Conservation (phyloP, 92 coral and sea anemone genomes). For the Ricordea florida region DNA sequence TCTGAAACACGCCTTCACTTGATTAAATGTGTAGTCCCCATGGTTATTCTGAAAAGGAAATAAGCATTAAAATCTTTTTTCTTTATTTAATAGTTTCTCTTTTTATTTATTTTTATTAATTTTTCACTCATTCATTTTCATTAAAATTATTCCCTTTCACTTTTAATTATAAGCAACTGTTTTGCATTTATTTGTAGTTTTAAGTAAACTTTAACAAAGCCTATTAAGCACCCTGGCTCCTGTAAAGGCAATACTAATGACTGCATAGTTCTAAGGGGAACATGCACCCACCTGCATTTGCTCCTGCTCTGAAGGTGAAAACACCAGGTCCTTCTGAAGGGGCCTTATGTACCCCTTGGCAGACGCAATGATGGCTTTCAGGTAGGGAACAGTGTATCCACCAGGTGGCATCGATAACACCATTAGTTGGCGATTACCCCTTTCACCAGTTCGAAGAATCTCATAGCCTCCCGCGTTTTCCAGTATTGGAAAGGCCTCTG, state of each 20-base stretch:
- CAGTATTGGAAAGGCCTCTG: background rate
- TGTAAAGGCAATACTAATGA: conserved; percentile 5
- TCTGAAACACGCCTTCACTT: background rate
- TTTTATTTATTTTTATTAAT: background rate
- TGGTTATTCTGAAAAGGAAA: background rate
- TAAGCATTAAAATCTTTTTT: background rate
- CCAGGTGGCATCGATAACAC: conserved; percentile 38
- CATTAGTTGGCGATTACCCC: conserved; percentile 21
- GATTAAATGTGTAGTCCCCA: background rate
- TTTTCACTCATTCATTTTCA: conserved; percentile 18
- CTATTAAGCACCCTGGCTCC: conserved; percentile 3
- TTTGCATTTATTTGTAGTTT: background rate
- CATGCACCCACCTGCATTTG: conserved; percentile 47
- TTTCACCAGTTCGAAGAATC: conserved; percentile 24
- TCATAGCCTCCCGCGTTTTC: conserved; percentile 22
- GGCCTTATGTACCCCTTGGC: conserved; percentile 45
- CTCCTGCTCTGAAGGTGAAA: conserved; percentile 11
- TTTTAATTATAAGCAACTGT: conserved; percentile 8
- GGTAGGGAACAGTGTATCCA: conserved; percentile 35
- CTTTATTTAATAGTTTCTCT: background rate
- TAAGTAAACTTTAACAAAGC: conserved; percentile 13
- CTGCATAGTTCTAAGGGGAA: conserved; percentile 2
- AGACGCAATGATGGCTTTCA: conserved; percentile 36
- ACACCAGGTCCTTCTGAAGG: conserved; percentile 33
- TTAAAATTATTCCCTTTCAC: conserved; percentile 16